Evolutionary conservation across 2,888 invertebrate species (phyloP), one percentile per base, ranked within the genome.

Genomic region (Tetanocera ferruginea): DNA sequence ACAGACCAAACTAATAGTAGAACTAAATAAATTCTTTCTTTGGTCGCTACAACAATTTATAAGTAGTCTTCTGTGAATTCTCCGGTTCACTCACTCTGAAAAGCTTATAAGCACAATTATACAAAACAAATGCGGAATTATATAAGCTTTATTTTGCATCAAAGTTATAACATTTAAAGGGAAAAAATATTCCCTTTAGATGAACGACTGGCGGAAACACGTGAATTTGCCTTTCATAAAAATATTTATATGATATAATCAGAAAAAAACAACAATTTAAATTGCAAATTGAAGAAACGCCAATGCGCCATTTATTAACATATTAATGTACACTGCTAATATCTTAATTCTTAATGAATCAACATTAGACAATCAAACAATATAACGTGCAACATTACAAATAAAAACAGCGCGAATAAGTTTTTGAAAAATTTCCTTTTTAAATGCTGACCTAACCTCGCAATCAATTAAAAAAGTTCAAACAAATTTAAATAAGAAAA

Each of bases 401-500:
- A 9, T 14, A 60, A 60, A 19, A n/a, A 28, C 23, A 62, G 14
- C 17, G 17, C 25, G 43, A 43, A 62, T 62, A 3, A 2, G 28
- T 28, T 62, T 25, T 34, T 23, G 43, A 67, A 43, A 67, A 17
- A 3, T 11, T 34, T 37, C 66, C 43, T 11, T 43, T 43, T 11
- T 11, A 37, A 19, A 17, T 19, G 31, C 34, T 31, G 25, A 67
- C 17, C 43, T 25, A 52, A 55, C 34, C 31, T 52, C 52, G 28
- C 51, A 55, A 55, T 49, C 55, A 77, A 60, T 77, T 66, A 57
- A 72, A 2, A 66, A 64, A 84, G 84, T 84, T 84, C 83, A 84
- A 84, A 84, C 75, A 81, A 83, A 84, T 84, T 84, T 84, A 83
- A 83, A 64, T 81, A 82, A 78, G 77, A 75, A 77, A 60, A 23